These are phyloP conservation scores for Calyptommatus sinebrachiatus DNA, from an alignment of 2,113 vertebrate species.

Conservation along the genomic window DNA sequence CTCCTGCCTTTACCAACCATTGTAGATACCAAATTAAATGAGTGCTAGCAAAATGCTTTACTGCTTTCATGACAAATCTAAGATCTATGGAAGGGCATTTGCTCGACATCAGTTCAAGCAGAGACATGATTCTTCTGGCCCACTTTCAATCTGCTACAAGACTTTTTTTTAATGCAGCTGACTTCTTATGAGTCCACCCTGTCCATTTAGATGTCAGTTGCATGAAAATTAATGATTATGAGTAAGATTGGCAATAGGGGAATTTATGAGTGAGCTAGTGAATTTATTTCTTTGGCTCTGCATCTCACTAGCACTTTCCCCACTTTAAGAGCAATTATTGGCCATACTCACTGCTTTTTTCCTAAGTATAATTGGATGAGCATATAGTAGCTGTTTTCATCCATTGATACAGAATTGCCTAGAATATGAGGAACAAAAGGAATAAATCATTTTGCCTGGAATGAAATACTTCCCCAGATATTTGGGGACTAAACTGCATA, in stretches of 20 bases:
- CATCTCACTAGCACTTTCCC: not conserved
- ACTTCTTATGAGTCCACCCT: not conserved
- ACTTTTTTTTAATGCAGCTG: not conserved
- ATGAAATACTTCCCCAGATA: too few relatives aligned
- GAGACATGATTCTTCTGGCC: not conserved
- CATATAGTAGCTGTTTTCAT: not conserved
- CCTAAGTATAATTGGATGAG: not conserved
- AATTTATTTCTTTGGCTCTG: conserved; percentile 17
- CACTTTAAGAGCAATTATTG: not conserved
- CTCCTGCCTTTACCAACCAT: not conserved
- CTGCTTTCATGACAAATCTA: conserved; percentile 8
- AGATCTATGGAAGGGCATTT: conserved; percentile 1
- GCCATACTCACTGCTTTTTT: not conserved
- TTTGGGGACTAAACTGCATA: too few relatives aligned
- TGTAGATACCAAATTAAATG: not conserved
- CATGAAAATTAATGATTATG: conserved; percentile 36
- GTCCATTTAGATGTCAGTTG: conserved; percentile 18
- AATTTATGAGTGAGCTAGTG: conserved; percentile 24
- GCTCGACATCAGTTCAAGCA: not conserved
- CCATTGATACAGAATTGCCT: not conserved
- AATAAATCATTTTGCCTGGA: not conserved
- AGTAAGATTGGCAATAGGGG: conserved; percentile 16
- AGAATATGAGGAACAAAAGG: not conserved
- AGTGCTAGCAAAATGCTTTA: conserved; percentile 11
- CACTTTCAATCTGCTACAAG: conserved; percentile 1